Percentiles rank a stretch among this genome's conserved stretches.
phyloP scores from a whole-genome alignment of 2,888 invertebrate species.

The Metallyticus violacea region DNA sequence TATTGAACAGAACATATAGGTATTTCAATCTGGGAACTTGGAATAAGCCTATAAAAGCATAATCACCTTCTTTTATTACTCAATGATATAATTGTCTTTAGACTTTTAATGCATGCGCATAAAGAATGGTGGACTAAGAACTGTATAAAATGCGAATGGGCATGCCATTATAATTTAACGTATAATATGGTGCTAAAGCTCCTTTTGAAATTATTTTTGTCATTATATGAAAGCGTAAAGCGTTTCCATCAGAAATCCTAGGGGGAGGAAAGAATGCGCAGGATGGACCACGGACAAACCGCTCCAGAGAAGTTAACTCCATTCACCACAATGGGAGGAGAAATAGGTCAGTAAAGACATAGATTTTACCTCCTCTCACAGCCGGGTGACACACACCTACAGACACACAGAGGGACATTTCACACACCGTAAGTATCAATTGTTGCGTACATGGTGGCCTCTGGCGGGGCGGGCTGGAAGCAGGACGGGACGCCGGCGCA shows the following conservation, averaged over 20 bases:
- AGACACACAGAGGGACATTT: neutral
- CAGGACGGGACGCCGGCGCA: neutral
- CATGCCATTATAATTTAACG: no score
- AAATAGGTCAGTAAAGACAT: neutral
- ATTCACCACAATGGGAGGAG: neutral
- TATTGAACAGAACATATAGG: no score
- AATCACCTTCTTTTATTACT: no score
- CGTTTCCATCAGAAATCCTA: neutral
- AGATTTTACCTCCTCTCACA: neutral
- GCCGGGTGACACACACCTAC: no score
- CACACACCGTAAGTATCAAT: neutral
- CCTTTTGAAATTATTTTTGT: neutral
- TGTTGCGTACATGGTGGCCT: neutral
- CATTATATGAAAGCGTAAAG: neutral
- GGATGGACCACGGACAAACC: neutral
- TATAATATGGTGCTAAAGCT: no score
- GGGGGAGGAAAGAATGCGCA: neutral
- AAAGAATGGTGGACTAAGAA: no score
- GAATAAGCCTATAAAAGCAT: no score
- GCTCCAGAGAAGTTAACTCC: neutral
- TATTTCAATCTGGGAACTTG: no score
- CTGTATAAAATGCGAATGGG: no score
- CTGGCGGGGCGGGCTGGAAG: neutral
- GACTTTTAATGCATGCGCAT: no score
- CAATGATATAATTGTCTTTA: no score